Evolutionary conservation across 2,113 vertebrate species (phyloP).

Genomic region (Tetrax tetrax): DNA sequence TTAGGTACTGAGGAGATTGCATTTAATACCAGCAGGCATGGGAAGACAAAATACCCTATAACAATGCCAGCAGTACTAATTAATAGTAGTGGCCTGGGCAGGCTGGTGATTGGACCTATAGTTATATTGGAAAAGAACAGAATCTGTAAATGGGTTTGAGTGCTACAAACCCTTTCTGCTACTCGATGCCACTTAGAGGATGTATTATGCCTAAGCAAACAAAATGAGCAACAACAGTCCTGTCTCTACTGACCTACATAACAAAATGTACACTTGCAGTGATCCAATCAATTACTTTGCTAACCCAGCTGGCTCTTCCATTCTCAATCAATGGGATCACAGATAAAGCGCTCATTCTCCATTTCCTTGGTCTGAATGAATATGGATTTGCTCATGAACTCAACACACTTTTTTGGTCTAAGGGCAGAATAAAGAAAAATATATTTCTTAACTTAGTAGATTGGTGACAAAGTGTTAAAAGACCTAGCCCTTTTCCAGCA

Average conservation of each 20-base stretch:
- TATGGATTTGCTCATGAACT: constrained; percentile 37
- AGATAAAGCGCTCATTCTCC: neutral
- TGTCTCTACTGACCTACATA: constrained; percentile 13
- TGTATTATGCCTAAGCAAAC: neutral
- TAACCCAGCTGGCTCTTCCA: neutral
- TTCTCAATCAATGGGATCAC: constrained; percentile 23
- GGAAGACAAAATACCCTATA: neutral
- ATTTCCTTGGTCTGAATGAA: constrained; percentile 7
- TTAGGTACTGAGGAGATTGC: neutral
- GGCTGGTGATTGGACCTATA: neutral
- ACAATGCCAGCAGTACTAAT: neutral
- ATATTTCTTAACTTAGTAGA: neutral
- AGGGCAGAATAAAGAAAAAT: neutral
- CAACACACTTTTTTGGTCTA: neutral
- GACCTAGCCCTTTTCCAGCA: fast-evolving
- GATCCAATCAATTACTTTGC: neutral
- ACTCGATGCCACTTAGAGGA: neutral
- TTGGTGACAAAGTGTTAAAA: neutral
- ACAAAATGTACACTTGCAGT: neutral
- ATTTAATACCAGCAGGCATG: neutral
- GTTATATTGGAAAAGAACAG: neutral
- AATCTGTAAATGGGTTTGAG: neutral
- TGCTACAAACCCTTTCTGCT: neutral
- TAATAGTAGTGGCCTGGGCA: neutral
- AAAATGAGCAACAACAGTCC: neutral